A percentile compares a stretch with the other conserved stretches of the same genome.
Evolutionary conservation across 92 coral and sea anemone genomes (phyloP).

Genomic region (Phymanthus crucifer): DNA sequence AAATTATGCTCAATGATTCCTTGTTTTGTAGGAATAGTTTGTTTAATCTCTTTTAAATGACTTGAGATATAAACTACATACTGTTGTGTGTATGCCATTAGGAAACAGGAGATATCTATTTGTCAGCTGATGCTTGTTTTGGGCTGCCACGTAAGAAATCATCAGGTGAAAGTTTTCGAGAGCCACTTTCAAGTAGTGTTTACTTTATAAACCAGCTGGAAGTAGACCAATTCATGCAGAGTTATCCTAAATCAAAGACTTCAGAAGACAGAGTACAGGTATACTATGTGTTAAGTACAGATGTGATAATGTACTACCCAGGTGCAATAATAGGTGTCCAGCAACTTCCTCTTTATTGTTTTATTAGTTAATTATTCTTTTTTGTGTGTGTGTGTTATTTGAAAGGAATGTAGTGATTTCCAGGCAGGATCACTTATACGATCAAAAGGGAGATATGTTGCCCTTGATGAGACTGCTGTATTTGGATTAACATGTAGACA

Average conservation of each 20-base stretch:
- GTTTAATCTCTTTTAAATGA: too few relatives aligned
- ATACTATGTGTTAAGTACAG: too few relatives aligned
- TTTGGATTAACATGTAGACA: constrained; percentile 56
- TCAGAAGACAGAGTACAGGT: constrained; percentile 8
- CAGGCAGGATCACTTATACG: constrained; percentile 53
- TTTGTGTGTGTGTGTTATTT: background rate
- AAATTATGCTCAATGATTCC: background rate
- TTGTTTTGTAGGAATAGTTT: background rate
- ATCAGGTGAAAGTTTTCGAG: constrained; percentile 30
- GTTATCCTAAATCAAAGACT: constrained; percentile 27
- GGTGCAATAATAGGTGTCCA: too few relatives aligned
- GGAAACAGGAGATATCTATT: constrained; percentile 15
- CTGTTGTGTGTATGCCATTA: too few relatives aligned
- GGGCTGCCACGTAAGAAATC: constrained; percentile 51
- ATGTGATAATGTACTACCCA: too few relatives aligned
- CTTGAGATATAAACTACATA: too few relatives aligned
- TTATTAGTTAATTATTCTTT: background rate
- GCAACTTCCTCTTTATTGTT: too few relatives aligned
- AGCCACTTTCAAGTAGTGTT: constrained; percentile 27
- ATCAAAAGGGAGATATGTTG: constrained; percentile 57
- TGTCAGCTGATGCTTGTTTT: constrained; percentile 50
- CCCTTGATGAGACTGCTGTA: constrained; percentile 68
- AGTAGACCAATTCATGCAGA: constrained; percentile 33
- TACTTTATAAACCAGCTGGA: constrained; percentile 28
- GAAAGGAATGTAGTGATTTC: constrained; percentile 10